Percentiles rank a stretch among this genome's conserved stretches.
Conservation (phyloP, 2,113 vertebrate genomes). For the Ibidorhyncha struthersii region DNA sequence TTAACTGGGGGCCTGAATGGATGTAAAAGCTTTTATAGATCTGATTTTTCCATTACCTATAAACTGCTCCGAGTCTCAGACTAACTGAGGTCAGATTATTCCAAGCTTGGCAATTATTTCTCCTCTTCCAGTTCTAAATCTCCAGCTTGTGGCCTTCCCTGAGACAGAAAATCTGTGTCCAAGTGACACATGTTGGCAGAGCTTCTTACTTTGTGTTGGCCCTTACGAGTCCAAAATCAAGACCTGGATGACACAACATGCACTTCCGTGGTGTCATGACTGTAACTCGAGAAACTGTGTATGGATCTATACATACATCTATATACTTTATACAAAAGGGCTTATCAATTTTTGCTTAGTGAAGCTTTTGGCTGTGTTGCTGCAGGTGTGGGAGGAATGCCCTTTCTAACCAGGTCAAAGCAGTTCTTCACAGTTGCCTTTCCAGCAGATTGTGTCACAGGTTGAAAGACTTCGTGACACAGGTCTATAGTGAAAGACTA, state of each 20-base stretch:
- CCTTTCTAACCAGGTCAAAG: not conserved
- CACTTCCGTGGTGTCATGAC: not conserved
- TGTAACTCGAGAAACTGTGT: not conserved
- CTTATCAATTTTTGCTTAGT: not conserved
- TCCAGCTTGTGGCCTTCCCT: not conserved
- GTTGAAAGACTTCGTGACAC: not conserved
- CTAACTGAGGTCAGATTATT: not conserved
- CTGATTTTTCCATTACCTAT: constrained; percentile 32
- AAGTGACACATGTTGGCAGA: not conserved
- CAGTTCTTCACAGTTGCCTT: not conserved
- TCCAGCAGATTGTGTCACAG: not conserved
- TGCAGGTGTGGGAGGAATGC: not conserved
- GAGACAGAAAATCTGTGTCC: not conserved
- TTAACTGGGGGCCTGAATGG: not conserved
- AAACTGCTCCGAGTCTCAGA: not conserved
- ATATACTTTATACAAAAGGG: not conserved
- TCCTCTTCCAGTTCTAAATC: not conserved
- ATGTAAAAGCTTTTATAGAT: not conserved
- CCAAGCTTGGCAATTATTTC: not conserved
- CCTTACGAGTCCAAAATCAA: not conserved
- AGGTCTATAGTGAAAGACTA: not conserved
- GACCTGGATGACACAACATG: not conserved
- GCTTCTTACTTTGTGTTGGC: not conserved
- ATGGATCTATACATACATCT: not conserved
- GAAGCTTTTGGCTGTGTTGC: not conserved